Percentiles rank a stretch among this genome's conserved stretches.
These are phyloP conservation scores for Trogon surrucura DNA, from an alignment of 2,113 vertebrate species.

Conservation along the genomic window DNA sequence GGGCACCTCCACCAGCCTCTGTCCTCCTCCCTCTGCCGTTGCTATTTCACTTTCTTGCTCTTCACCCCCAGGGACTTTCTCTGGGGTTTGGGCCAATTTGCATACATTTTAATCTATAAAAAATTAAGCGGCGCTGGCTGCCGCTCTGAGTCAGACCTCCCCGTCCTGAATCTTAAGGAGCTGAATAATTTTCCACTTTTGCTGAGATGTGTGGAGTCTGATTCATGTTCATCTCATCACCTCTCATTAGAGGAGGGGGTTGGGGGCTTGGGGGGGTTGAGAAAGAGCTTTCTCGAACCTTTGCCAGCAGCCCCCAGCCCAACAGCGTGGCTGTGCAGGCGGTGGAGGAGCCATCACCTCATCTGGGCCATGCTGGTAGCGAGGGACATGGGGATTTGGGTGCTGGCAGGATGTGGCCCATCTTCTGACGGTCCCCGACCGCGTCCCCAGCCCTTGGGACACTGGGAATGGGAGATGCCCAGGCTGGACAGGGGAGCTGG, in stretches of 20 bases:
- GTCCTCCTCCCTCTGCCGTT: neutral
- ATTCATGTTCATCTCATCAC: slow-evolving; percentile 66
- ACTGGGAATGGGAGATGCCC: neutral
- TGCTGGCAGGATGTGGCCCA: neutral
- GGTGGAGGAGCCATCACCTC: neutral
- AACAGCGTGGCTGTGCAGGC: rapidly evolving
- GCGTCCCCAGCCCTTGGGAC: neutral
- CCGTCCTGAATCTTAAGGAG: slow-evolving; percentile 80
- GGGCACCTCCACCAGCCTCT: neutral
- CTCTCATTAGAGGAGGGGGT: slow-evolving; percentile 60
- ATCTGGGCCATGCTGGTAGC: rapidly evolving
- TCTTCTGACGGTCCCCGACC: neutral
- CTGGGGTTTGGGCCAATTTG: slow-evolving; percentile 82
- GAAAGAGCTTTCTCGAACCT: slow-evolving; percentile 22
- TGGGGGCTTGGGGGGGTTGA: neutral
- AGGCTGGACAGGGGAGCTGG: rapidly evolving
- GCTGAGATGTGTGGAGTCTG: slow-evolving; percentile 62
- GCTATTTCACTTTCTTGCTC: slow-evolving; percentile 69
- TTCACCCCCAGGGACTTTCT: slow-evolving; percentile 78
- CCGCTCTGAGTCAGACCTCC: slow-evolving; percentile 77
- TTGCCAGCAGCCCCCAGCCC: neutral
- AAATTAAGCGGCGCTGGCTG: slow-evolving; percentile 79
- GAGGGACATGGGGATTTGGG: rapidly evolving
- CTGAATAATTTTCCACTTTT: slow-evolving; percentile 80
- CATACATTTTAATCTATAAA: slow-evolving; percentile 85